Percentiles rank a stretch among this genome's conserved stretches.
Conservation (phyloP, 2,797 vertebrate genomes). For the Phoxinus dragarum region DNA sequence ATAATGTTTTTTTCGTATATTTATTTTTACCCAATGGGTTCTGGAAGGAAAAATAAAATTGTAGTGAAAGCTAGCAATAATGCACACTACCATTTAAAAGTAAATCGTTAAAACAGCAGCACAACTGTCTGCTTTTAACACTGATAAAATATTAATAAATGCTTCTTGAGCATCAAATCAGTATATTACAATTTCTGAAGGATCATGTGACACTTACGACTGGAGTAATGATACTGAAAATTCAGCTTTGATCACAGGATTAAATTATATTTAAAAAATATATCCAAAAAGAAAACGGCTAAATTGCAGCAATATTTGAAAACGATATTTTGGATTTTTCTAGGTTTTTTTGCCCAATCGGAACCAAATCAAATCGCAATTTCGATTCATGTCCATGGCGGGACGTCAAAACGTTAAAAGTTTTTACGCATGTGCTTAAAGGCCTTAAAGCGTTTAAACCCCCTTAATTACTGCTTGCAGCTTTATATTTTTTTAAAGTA, state of each 20-base stretch:
- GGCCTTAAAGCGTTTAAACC: too few relatives aligned
- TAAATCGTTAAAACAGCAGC: too few relatives aligned
- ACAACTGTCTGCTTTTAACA: too few relatives aligned
- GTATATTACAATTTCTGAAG: background rate
- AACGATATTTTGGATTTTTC: too few relatives aligned
- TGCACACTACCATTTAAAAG: background rate
- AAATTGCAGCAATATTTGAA: background rate
- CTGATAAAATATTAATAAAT: background rate
- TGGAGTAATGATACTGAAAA: slow-evolving; percentile 2
- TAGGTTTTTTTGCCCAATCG: too few relatives aligned
- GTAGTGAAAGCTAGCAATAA: background rate
- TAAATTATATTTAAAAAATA: background rate
- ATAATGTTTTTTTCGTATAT: slow-evolving; percentile 44
- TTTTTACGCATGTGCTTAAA: too few relatives aligned
- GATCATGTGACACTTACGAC: background rate
- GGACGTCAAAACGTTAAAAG: too few relatives aligned
- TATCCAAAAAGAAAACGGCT: background rate
- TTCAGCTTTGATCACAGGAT: background rate
- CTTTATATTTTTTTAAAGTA: background rate
- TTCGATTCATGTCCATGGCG: too few relatives aligned
- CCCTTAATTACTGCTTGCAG: too few relatives aligned
- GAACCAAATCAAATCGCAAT: too few relatives aligned
- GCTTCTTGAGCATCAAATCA: background rate
- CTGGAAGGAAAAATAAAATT: background rate
- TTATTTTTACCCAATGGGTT: background rate